phyloP scores from a whole-genome alignment of 35 echinoderm and acorn worm genomes.

The Apostichopus californicus region DNA sequence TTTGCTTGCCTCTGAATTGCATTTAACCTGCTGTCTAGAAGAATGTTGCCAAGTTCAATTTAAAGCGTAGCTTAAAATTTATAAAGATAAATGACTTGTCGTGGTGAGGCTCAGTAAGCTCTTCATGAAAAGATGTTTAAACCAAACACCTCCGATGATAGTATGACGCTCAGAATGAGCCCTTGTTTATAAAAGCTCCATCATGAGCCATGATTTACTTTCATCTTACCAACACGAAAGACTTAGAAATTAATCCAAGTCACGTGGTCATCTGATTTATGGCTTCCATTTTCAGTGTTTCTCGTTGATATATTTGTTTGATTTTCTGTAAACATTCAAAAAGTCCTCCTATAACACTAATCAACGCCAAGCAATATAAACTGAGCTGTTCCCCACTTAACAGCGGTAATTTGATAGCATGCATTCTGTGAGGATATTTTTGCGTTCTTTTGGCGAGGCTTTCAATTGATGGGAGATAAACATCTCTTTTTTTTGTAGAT shows the following conservation, averaged over 20 bases:
- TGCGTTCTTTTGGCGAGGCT: neutral
- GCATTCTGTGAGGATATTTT: neutral
- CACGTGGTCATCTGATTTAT: slow-evolving; percentile 18
- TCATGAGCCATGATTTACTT: neutral
- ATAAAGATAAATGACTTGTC: no score
- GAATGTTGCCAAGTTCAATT: no score
- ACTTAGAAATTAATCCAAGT: neutral
- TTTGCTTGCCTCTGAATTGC: no score
- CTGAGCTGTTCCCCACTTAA: neutral
- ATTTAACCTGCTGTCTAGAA: no score
- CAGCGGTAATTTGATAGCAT: neutral
- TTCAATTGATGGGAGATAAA: neutral
- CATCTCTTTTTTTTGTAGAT: neutral
- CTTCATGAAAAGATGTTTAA: neutral
- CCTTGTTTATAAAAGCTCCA: neutral
- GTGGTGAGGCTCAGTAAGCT: no score
- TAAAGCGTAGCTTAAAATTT: no score
- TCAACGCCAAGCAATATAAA: neutral
- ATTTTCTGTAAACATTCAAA: neutral
- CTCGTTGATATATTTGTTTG: neutral
- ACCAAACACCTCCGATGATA: neutral
- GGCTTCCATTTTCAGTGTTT: neutral
- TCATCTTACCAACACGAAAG: neutral
- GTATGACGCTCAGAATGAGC: neutral
- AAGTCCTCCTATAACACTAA: slow-evolving; percentile 10